Conservation (phyloP, 2,888 invertebrate genomes). For the Nomada lathburiana region DNA sequence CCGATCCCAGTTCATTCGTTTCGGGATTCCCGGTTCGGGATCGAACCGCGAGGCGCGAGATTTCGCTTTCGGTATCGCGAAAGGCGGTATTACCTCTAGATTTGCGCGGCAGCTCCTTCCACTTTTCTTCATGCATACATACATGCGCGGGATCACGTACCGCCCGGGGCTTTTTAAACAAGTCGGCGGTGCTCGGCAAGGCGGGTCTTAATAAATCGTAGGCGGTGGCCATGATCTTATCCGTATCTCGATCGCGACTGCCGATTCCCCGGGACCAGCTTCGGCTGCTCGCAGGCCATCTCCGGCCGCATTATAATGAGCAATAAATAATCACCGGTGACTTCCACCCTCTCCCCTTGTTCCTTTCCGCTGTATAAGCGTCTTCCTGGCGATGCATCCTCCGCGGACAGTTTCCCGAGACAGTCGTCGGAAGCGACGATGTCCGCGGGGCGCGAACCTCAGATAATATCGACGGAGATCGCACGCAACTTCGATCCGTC, state of each 20-base stretch:
- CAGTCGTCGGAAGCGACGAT: slow-evolving; percentile 27
- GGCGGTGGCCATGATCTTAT: slow-evolving; percentile 75
- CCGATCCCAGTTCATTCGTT: not conserved
- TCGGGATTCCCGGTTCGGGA: slow-evolving; percentile 22
- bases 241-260: slow-evolving; percentile 75
- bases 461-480: slow-evolving; percentile 57
- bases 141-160: slow-evolving; percentile 8
- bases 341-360: slow-evolving; percentile 60
- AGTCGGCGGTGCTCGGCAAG: slow-evolving; percentile 35
- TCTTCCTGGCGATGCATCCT: slow-evolving; percentile 38
- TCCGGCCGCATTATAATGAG: slow-evolving; percentile 78
- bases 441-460: slow-evolving; percentile 42
- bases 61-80: slow-evolving; percentile 57
- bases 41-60: slow-evolving; percentile 30
- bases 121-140: no score
- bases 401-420: slow-evolving; percentile 43
- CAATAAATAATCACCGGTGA: slow-evolving; percentile 79
- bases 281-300: slow-evolving; percentile 57
- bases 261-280: slow-evolving; percentile 70
- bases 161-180: slow-evolving; percentile 36
- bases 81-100: slow-evolving; percentile 17
- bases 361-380: slow-evolving; percentile 1
- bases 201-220: slow-evolving; percentile 78
- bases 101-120: slow-evolving; percentile 29
- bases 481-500: slow-evolving; percentile 33